Conservation (phyloP, 2,888 invertebrate species). For the Drosophila diplacantha region DNA sequence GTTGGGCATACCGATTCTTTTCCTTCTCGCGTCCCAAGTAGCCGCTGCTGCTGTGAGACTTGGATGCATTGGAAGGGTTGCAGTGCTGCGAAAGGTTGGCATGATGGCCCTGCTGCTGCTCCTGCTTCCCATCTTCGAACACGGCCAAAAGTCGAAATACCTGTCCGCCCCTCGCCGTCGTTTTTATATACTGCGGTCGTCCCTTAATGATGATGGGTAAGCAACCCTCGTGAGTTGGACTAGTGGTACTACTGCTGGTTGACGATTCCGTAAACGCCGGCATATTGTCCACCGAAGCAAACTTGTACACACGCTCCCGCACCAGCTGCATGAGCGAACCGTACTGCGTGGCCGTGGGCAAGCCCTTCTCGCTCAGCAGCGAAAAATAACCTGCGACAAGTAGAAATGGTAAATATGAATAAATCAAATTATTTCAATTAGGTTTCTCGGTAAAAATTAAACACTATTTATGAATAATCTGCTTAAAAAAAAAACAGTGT, state of each 20-base stretch:
- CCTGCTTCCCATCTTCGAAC: conserved; percentile 83
- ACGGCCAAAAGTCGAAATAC: conserved; percentile 86
- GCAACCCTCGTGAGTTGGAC: conserved; percentile 71
- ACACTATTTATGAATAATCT: background rate
- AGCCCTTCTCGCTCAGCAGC: conserved; percentile 83
- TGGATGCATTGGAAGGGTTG: conserved; percentile 33
- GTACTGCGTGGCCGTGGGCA: conserved; percentile 82
- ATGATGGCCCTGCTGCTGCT: conserved; percentile 49
- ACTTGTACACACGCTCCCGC: conserved; percentile 82
- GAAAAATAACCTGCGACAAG: conserved; percentile 83
- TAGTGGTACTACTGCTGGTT: conserved; percentile 59
- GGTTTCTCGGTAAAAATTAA: background rate
- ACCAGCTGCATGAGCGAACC: conserved; percentile 83
- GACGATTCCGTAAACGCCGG: conserved; percentile 77
- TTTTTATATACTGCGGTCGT: conserved; percentile 82
- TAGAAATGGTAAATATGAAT: background rate
- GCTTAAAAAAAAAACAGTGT: too few species aligned
- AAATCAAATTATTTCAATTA: background rate
- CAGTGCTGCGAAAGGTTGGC: conserved; percentile 33
- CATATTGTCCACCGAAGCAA: conserved; percentile 78
- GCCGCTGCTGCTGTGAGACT: conserved; percentile 45
- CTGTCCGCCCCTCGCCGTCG: conserved; percentile 85
- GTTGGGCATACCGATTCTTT: conserved; percentile 83
- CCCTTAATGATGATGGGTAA: conserved; percentile 61
- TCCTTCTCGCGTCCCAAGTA: conserved; percentile 76